Base-by-base conservation (phyloP, 2,888 invertebrate genomes). In the Luperina testacea region DNA sequence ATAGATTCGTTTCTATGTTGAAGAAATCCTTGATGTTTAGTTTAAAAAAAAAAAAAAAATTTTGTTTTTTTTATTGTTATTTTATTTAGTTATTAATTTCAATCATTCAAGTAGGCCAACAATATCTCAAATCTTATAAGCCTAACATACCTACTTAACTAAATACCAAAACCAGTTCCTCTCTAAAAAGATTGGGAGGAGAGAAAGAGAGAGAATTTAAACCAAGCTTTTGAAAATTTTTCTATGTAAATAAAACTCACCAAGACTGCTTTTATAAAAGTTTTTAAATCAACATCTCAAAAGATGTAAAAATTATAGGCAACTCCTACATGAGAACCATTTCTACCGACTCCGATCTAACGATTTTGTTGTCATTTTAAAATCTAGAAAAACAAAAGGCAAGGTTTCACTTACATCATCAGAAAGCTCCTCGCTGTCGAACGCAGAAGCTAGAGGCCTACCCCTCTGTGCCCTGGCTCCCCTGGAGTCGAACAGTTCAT, bases 401-500 rank as follows among this genome's bases (percentile, higher is more conserved):
- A 78, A 59, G 2, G 65, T 3, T 7, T n/a, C 2, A 93, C 95
- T 95, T 93, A 97, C 97, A 91, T 97, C 97, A 65, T 97, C 97
- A 89, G 94, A 93, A 24, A 97, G 91, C 51, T 97, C 97, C 6
- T 97, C 96, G 17, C 95, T 96, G 80, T 97, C 96, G 32, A 95
- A 94, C 2, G 97, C 96, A 17, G 97, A 94, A 2, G 96, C 93
- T 67, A 97, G 91, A 6, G 95, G 97, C 80, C 95, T 95, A 89
- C 93, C 97, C 82, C 92, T 95, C 80, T 95, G 96, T 74, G 96
- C 97, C 64, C 97, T 96, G 2, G 96, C 97, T 13, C 97, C 97
- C 89, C 98, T 97, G 57, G 97, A 97, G 94, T 98, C 98, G 93
- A 97, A 98, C 71, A 98, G 94, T 63, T 97, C 97, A 87, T 97